Base-by-base conservation (phyloP, 2,888 invertebrate genomes). In the Zygaena filipendulae region DNA sequence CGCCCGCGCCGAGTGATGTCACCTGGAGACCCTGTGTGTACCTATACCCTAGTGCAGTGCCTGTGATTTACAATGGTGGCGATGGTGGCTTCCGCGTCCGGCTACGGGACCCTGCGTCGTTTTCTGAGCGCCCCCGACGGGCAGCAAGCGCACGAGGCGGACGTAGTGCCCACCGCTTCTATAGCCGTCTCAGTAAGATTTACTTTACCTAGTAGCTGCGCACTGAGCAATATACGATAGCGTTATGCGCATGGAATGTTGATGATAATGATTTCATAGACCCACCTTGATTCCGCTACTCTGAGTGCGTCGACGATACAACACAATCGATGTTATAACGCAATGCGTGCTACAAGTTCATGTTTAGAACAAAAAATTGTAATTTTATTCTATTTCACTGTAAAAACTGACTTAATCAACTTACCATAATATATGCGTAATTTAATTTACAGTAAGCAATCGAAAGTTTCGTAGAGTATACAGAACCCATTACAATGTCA, bases 11-110 rank as follows among this genome's bases (percentile, higher is more conserved):
- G 46, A 60, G 75, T 70, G 69, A 70, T 72, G 71, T 60, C 63
- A 60, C 49, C 52, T 36, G 48, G 59, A 52, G 51, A 41, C 42
- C 55, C 49, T 54, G 63, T 64, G 61, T 48, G 50, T 48, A 45
- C n/a, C n/a, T n/a, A n/a, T n/a, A n/a, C n/a, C n/a, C 48, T 44
- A 60, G 69, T 60, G 52, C 36, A 36, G 52, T 50, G 52, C 21
- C n/a, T 38, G 42, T 42, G 44, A 33, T 23, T 11, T 19, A 10
- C 32, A 36, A 79, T 77, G 77, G 75, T 79, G 58, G 74, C 77
- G 34, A 79, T 77, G 77, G 75, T 79, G 41, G 77, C 77, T 32
- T 77, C 79, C 35, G 77, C 79, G 44, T 74, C 77, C 45, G 79
- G 79, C 57, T 75, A 72, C 59, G 77, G 75, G 62, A 74, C 77